These are phyloP conservation scores for Vannuccia rotundouncinata DNA, from an alignment of 2,888 invertebrate genomes.

Conservation along the genomic window DNA sequence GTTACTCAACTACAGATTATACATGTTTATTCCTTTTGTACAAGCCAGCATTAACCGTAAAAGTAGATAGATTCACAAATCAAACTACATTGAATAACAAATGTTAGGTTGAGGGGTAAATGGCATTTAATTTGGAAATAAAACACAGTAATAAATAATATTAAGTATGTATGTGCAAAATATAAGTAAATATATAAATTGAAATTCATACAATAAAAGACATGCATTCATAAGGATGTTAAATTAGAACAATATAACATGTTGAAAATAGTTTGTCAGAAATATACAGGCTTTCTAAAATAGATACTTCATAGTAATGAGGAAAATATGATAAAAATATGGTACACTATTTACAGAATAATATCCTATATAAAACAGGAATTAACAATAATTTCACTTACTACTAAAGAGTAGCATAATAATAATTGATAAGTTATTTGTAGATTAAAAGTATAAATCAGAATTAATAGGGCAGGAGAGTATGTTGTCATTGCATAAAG, in stretches of 20 bases:
- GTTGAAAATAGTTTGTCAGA: background rate
- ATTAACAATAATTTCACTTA: background rate
- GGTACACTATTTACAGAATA: background rate
- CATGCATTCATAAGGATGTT: background rate
- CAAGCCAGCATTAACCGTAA: background rate
- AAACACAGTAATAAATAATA: conserved; percentile 15
- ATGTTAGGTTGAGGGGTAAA: background rate
- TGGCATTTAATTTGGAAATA: background rate
- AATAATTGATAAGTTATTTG: background rate
- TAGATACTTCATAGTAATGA: too few species aligned
- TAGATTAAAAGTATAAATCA: conserved; percentile 14
- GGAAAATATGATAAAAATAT: background rate
- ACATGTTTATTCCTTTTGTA: background rate
- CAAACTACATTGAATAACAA: background rate
- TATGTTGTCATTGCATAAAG: background rate
- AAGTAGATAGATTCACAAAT: background rate
- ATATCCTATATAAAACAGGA: background rate
- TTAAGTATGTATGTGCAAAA: background rate
- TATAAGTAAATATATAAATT: background rate
- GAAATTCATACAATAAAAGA: background rate
- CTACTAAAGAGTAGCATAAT: conserved; percentile 3
- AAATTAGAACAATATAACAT: background rate
- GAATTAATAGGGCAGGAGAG: background rate
- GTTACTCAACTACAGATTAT: background rate
- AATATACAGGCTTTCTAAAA: background rate